phyloP scores from a whole-genome alignment of 2,113 vertebrate species.

The Sphaerodactylus townsendi region DNA sequence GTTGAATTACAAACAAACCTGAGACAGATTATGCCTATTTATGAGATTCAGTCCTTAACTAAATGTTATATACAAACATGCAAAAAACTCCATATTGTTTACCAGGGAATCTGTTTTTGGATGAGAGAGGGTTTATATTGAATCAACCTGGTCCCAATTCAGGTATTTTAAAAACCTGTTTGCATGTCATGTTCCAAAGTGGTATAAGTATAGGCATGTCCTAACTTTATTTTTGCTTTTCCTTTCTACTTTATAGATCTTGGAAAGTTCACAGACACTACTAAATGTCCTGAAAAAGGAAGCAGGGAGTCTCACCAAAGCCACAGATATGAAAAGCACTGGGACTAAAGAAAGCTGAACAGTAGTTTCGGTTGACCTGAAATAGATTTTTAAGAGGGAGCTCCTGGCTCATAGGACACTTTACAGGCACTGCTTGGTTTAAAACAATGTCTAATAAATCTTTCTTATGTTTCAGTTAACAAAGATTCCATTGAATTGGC shows the following conservation, averaged over 20 bases:
- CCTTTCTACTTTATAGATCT: slow-evolving; percentile 75
- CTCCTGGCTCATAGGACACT: neutral
- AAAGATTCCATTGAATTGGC: neutral
- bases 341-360: slow-evolving; percentile 68
- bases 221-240: slow-evolving; percentile 1
- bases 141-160: too few species aligned
- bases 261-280: slow-evolving; percentile 92
- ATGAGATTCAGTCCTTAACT: too few species aligned
- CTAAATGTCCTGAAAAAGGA: slow-evolving; percentile 87
- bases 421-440: neutral
- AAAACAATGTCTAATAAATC: slow-evolving; percentile 37
- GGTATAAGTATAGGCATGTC: too few species aligned
- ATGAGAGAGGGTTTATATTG: too few species aligned
- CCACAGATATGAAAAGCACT: slow-evolving; percentile 63
- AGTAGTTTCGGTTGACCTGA: slow-evolving; percentile 7
- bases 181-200: too few species aligned
- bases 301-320: slow-evolving; percentile 80
- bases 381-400: neutral
- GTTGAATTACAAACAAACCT: neutral
- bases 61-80: too few species aligned
- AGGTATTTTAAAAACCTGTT: too few species aligned
- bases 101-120: too few species aligned
- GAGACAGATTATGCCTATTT: too few species aligned
- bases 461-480: neutral
- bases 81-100: too few species aligned